Evolutionary conservation across 2,888 invertebrate species (phyloP).

Genomic region (Oscheius sp.): DNA sequence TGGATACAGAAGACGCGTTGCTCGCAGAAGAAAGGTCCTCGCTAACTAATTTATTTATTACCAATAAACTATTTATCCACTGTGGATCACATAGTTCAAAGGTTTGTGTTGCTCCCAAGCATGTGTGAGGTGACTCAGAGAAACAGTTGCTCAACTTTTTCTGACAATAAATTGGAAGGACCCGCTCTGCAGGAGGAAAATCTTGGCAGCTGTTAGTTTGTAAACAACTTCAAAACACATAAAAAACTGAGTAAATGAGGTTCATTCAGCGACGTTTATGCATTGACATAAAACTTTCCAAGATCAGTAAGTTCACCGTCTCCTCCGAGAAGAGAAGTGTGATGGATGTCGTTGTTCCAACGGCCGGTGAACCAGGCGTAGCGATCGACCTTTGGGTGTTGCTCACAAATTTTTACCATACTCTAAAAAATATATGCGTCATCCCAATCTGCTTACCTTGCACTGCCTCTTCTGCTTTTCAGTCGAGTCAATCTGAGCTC

Average conservation of each 20-base stretch:
- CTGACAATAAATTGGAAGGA: too few relatives aligned
- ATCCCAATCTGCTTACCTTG: neutral
- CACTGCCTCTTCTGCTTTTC: neutral
- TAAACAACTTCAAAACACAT: neutral
- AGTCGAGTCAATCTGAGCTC: neutral
- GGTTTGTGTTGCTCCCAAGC: too few relatives aligned
- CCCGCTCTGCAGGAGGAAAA: too few relatives aligned
- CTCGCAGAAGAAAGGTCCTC: slow-evolving; percentile 8
- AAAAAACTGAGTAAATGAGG: too few relatives aligned
- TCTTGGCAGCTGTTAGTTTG: too few relatives aligned
- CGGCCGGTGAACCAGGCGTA: slow-evolving; percentile 13
- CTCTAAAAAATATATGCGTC: neutral
- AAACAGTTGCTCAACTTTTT: too few relatives aligned
- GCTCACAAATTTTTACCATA: neutral
- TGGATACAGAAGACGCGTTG: slow-evolving; percentile 13
- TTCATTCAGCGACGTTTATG: too few relatives aligned
- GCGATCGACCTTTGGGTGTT: neutral
- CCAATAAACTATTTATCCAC: too few relatives aligned
- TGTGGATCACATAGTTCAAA: too few relatives aligned
- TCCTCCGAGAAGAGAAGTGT: slow-evolving; percentile 1
- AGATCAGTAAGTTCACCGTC: slow-evolving; percentile 4
- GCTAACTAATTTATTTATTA: slow-evolving; percentile 8
- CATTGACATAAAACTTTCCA: neutral
- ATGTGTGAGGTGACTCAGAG: too few relatives aligned
- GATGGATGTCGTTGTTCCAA: neutral